Base-by-base conservation (phyloP, 1,140 invertebrate genomes). In the Drosophila trapezifrons region DNA sequence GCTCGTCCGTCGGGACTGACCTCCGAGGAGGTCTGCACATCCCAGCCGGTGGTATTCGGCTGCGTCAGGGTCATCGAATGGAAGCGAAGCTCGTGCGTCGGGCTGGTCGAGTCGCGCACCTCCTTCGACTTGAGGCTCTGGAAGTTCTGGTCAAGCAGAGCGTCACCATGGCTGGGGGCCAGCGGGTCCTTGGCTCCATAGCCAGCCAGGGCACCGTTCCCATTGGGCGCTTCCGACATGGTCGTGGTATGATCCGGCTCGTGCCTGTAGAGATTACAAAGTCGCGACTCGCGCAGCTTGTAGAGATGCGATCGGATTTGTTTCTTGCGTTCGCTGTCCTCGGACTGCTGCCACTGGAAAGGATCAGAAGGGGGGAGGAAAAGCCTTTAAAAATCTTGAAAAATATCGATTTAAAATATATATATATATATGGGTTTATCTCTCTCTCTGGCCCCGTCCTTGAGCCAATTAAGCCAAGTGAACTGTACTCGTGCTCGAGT, bases 241-340 rank as follows among this genome's bases (percentile, higher is more conserved):
- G 22, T 71, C 62, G 93, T 91, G 93, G 93, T 58, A 62, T 52
- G 56, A 20, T 86, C 75, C 51, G 79, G 40, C 67, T 80, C 90
- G 62, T 90, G 92, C 46, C 93, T 93, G 92, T 96, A 96, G 52
- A 96, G 94, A 90, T 95, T 94, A 77, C 94, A 94, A 58, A 97
- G 93, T 35, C 96, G 93, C 80, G 95, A 94, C 92, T 97, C 96
- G 37, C 96, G 94, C 76, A 98, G 93, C 74, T 95, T 95, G 87
- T 96, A 97, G 94, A 97, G 96, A 90, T 97, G 94, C 18, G 95
- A 94, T 45, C 97, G 94, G 79, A 98, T 98, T 92, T 97, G 96
- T 91, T 96, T 96, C 91, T 97, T 96, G 54, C 95, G 94, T 32
- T 96, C 95, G 92, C 96, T 97, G 92, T 97, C 96, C 81, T 97